These are phyloP conservation scores for Calcarius lapponicus DNA, from an alignment of 2,797 vertebrate species.

Conservation along the genomic window DNA sequence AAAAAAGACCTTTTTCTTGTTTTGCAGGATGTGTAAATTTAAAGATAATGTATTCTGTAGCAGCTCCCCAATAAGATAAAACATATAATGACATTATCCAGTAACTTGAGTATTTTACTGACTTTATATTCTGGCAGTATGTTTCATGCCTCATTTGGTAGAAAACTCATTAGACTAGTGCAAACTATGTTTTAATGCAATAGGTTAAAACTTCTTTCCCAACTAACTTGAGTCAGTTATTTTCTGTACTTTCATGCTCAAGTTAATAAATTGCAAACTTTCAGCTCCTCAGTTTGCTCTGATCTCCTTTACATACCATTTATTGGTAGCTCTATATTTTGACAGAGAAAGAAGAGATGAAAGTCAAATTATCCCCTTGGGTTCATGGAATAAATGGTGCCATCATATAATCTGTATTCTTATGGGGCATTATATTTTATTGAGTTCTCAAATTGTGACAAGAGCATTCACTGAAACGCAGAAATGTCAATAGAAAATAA, in stretches of 20 bases:
- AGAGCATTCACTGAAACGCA: constrained; percentile 17
- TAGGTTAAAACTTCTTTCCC: constrained; percentile 68
- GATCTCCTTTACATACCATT: constrained; percentile 65
- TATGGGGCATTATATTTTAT: constrained; percentile 41
- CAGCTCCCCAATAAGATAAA: constrained; percentile 69
- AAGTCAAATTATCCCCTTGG: constrained; percentile 70
- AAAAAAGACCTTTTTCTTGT: neutral
- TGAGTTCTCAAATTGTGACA: constrained; percentile 51
- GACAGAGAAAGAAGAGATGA: constrained; percentile 50
- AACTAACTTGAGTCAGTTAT: constrained; percentile 66
- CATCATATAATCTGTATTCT: constrained; percentile 40
- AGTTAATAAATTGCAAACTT: constrained; percentile 71
- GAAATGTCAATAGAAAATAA: constrained; percentile 1
- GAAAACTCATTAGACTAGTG: constrained; percentile 76
- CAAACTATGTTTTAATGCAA: constrained; percentile 68
- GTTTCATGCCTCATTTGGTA: constrained; percentile 78
- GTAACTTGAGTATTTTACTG: constrained; percentile 73
- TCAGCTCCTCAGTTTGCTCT: constrained; percentile 55
- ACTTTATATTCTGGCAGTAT: constrained; percentile 72
- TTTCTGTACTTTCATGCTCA: constrained; percentile 67
- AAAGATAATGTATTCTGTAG: constrained; percentile 64
- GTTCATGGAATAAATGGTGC: constrained; percentile 53
- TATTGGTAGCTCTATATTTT: constrained; percentile 54
- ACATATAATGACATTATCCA: constrained; percentile 69
- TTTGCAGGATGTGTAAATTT: constrained; percentile 42